Conservation (phyloP, 2,888 invertebrate genomes). For the Eilema depressum region DNA sequence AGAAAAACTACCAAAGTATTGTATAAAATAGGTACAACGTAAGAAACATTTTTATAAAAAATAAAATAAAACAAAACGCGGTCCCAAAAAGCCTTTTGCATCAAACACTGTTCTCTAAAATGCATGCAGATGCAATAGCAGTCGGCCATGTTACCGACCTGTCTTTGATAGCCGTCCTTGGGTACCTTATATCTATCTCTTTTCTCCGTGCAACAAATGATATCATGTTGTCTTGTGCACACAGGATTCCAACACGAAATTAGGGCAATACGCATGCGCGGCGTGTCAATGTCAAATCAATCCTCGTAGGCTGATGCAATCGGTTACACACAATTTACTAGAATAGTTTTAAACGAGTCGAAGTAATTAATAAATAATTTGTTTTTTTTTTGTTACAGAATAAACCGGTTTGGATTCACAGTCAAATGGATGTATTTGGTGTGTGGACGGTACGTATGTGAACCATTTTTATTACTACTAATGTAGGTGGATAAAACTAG, state of each 20-base stretch:
- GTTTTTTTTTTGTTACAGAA: conserved; percentile 64
- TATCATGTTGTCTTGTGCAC: conserved; percentile 61
- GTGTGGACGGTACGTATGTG: conserved; percentile 52
- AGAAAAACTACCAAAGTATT: neutral
- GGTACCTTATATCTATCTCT: conserved; percentile 61
- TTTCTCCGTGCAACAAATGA: conserved; percentile 51
- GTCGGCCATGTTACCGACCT: conserved; percentile 81
- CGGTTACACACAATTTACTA: conserved; percentile 60
- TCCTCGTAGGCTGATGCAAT: conserved; percentile 84
- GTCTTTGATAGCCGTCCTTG: conserved; percentile 59
- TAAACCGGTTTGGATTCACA: conserved; percentile 48
- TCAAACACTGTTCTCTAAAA: conserved; percentile 61
- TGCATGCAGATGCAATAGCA: conserved; percentile 80
- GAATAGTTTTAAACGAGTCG: conserved; percentile 55
- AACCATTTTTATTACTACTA: conserved; percentile 39
- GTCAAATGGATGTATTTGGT: conserved; percentile 45
- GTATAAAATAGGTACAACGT: neutral
- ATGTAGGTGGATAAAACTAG: conserved; percentile 30
- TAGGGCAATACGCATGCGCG: conserved; percentile 85
- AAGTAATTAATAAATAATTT: conserved; percentile 54
- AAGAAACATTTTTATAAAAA: neutral
- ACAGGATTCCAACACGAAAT: conserved; percentile 70
- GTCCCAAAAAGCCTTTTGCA: conserved; percentile 49
- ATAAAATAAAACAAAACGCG: neutral
- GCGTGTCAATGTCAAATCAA: conserved; percentile 86